Percentiles rank a stretch among this genome's conserved stretches.
These are phyloP conservation scores for Polymixis lichenea DNA, from an alignment of 2,888 invertebrate genomes.

Conservation along the genomic window DNA sequence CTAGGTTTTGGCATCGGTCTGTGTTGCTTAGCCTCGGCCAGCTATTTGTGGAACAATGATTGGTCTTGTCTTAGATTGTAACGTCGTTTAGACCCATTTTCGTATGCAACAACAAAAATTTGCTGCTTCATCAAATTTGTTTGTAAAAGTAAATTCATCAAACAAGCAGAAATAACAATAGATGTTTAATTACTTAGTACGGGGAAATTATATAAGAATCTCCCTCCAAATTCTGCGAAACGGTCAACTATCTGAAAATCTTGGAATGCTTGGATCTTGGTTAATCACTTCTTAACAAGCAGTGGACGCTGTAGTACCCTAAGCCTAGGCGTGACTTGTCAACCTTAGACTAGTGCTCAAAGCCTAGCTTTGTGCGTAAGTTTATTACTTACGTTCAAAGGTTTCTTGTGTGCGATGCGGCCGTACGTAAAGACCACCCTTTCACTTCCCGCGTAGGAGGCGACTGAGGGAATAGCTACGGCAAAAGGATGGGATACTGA, in stretches of 20 bases:
- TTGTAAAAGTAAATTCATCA: slow-evolving; percentile 1
- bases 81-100: slow-evolving; percentile 75
- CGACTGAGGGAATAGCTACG: slow-evolving; percentile 41
- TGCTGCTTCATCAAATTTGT: slow-evolving; percentile 26
- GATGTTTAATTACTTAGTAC: slow-evolving; percentile 23
- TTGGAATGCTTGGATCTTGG: not conserved
- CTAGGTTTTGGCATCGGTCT: slow-evolving; percentile 89
- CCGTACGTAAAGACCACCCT: slow-evolving; percentile 46
- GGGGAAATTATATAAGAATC: slow-evolving; percentile 7
- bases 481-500: slow-evolving; percentile 35
- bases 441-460: slow-evolving; percentile 51
- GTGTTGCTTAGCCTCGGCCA: slow-evolving; percentile 86
- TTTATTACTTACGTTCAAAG: slow-evolving; percentile 63
- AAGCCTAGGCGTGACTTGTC: slow-evolving; percentile 30
- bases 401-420: slow-evolving; percentile 58
- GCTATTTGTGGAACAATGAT: slow-evolving; percentile 89
- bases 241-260: not conserved
- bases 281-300: slow-evolving; percentile 16
- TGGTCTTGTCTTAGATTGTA: slow-evolving; percentile 86
- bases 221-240: not conserved
- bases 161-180: slow-evolving; percentile 16
- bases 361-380: slow-evolving; percentile 61
- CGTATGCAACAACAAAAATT: slow-evolving; percentile 63
- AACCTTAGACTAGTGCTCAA: slow-evolving; percentile 34
- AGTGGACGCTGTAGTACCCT: not conserved